Evolutionary conservation across 2,888 invertebrate genomes (phyloP).

Genomic region (Branchellion lobata): DNA sequence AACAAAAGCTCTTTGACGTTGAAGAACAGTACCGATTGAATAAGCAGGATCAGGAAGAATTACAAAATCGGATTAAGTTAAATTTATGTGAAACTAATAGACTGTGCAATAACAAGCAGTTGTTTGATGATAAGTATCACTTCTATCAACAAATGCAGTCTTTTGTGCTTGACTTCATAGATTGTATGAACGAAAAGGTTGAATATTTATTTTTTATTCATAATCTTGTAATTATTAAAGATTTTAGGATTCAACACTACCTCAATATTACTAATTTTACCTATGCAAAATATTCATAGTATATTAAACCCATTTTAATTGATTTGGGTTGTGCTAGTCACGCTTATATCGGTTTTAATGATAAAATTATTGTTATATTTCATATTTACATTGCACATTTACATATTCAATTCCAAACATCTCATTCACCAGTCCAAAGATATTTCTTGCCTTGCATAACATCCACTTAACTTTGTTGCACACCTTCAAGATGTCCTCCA

Average conservation of each 20-base stretch:
- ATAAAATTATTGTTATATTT: too few species aligned
- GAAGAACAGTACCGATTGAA: not conserved
- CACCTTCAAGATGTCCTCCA: conserved; percentile 65
- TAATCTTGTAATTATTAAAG: not conserved
- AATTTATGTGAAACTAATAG: conserved; percentile 58
- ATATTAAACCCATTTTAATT: too few species aligned
- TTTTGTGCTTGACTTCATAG: conserved; percentile 91
- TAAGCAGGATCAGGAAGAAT: conserved; percentile 64
- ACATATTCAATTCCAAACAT: too few species aligned
- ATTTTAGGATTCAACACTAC: not conserved
- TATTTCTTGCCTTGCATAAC: too few species aligned
- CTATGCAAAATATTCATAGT: too few species aligned
- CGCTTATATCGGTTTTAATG: too few species aligned
- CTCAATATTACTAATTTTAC: too few species aligned
- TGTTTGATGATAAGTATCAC: conserved; percentile 78
- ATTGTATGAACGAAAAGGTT: conserved; percentile 96
- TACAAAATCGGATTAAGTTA: conserved; percentile 63
- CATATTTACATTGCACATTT: too few species aligned
- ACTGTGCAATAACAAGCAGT: conserved; percentile 64
- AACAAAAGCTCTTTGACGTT: not conserved
- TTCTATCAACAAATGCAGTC: conserved; percentile 93
- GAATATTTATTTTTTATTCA: conserved; percentile 52
- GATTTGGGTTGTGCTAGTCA: too few species aligned
- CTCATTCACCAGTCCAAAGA: too few species aligned
- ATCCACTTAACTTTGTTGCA: too few species aligned